A percentile compares a stretch with the other conserved stretches of the same genome.
phyloP scores from a whole-genome alignment of 1,140 invertebrate species.

The Trachymyrmex septentrionalis region DNA sequence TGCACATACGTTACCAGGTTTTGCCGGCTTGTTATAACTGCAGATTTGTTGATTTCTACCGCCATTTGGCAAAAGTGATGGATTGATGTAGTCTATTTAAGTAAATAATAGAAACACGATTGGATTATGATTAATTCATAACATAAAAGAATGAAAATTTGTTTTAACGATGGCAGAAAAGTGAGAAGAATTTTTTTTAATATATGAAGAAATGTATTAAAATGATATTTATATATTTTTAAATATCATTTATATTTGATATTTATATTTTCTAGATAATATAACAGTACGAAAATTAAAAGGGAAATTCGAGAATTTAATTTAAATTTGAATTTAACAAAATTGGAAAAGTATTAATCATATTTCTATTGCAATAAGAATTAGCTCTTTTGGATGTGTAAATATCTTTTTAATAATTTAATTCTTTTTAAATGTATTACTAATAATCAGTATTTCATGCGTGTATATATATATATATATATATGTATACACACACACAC shows the following conservation, averaged over 20 bases:
- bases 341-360: not conserved
- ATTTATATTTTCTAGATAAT: not conserved
- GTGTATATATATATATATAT: too few species aligned
- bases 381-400: not conserved
- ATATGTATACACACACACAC: too few species aligned
- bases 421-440: too few species aligned
- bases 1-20: slow-evolving; percentile 90
- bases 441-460: too few species aligned
- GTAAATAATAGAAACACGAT: not conserved
- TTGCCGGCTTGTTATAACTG: slow-evolving; percentile 87
- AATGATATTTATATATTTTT: not conserved
- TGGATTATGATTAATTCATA: not conserved
- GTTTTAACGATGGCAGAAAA: not conserved
- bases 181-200: not conserved
- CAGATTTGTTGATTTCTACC: slow-evolving; percentile 91
- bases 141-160: not conserved
- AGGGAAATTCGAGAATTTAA: not conserved
- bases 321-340: slow-evolving; percentile 10
- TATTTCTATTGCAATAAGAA: not conserved
- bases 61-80: slow-evolving; percentile 85
- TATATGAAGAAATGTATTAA: not conserved
- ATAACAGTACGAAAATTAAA: not conserved
- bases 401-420: too few species aligned
- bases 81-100: slow-evolving; percentile 88
- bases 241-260: too few species aligned